These are phyloP conservation scores for Trinorchestia longiramus DNA, from an alignment of 1,140 invertebrate genomes.

Conservation along the genomic window DNA sequence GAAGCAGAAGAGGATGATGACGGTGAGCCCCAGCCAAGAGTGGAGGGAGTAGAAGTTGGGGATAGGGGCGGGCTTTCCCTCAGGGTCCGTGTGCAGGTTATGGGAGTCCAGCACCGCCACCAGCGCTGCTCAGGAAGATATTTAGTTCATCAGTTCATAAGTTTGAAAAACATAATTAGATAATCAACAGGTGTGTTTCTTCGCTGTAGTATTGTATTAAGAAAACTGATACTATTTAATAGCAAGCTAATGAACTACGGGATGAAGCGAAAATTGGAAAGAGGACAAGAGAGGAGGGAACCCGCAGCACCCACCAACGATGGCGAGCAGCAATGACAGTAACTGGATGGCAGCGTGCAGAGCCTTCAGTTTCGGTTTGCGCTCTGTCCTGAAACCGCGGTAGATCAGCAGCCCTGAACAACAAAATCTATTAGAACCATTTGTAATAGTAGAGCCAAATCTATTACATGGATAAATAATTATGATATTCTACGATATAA, in stretches of 20 bases:
- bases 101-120: slow-evolving; percentile 89
- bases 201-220: background rate
- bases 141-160: background rate
- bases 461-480: background rate
- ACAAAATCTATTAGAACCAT: background rate
- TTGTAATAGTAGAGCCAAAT: background rate
- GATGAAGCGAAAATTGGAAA: background rate
- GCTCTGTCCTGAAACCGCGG: slow-evolving; percentile 80
- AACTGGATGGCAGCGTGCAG: slow-evolving; percentile 81
- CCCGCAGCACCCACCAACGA: slow-evolving; percentile 71
- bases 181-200: background rate
- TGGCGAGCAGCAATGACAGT: slow-evolving; percentile 76
- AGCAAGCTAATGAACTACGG: background rate
- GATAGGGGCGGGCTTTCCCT: slow-evolving; percentile 72
- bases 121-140: slow-evolving; percentile 68
- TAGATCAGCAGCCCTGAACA: slow-evolving; percentile 84
- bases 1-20: slow-evolving; percentile 78
- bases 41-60: slow-evolving; percentile 87
- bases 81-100: slow-evolving; percentile 73
- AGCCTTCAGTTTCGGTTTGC: slow-evolving; percentile 83
- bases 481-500: background rate
- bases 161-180: background rate
- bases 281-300: background rate
- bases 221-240: background rate
- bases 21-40: slow-evolving; percentile 86